Percentiles rank a stretch among this genome's conserved stretches.
Conservation (phyloP, 2,888 invertebrate genomes). For the Steromphala cineraria region DNA sequence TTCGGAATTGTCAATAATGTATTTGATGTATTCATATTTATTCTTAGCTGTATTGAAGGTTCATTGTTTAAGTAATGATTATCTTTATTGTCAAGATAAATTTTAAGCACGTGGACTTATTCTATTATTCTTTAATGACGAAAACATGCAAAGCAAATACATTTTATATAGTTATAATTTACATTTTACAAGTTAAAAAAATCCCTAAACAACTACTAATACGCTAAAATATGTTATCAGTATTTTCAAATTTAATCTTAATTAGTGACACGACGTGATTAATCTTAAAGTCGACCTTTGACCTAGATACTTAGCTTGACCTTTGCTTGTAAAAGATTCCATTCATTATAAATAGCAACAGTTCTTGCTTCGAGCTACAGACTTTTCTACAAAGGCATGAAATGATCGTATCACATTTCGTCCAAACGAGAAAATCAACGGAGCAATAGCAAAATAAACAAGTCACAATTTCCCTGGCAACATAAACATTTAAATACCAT, state of each 20-base stretch:
- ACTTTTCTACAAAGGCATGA: background rate
- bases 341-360: conserved; percentile 1
- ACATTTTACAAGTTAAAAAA: too few relatives aligned
- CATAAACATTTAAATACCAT: background rate
- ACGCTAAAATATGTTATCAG: background rate
- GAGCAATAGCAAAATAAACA: background rate
- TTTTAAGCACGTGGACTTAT: too few relatives aligned
- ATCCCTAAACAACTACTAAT: too few relatives aligned
- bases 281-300: conserved; percentile 3
- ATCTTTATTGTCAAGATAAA: too few relatives aligned
- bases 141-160: too few relatives aligned
- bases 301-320: background rate
- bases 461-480: background rate
- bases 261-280: background rate
- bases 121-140: too few relatives aligned
- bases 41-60: too few relatives aligned
- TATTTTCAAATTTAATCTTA: background rate
- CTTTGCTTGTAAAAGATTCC: background rate
- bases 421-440: background rate
- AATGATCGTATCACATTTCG: background rate
- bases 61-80: too few relatives aligned
- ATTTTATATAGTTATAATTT: too few relatives aligned
- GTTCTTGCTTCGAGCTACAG: background rate
- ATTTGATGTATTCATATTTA: too few relatives aligned
- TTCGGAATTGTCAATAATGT: too few relatives aligned